These are phyloP conservation scores for Procavia capensis DNA, from an alignment of 2,113 vertebrate genomes.

Conservation along the genomic window DNA sequence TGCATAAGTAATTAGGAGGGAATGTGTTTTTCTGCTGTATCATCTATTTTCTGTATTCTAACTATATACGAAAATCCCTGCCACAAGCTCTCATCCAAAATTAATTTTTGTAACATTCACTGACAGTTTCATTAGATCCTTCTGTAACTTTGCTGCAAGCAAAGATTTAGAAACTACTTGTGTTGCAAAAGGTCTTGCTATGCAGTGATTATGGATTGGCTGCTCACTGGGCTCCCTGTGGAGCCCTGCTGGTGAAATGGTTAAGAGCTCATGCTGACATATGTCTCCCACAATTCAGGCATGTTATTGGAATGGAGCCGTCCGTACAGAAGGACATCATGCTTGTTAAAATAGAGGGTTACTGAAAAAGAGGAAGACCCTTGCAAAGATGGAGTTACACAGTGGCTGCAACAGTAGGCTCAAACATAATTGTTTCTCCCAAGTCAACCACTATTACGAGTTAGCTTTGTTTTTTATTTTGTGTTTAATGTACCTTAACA, in stretches of 20 bases:
- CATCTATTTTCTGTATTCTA: constrained; percentile 13
- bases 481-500: not conserved
- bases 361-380: no score
- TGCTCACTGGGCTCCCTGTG: no score
- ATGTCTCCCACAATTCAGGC: no score
- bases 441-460: not conserved
- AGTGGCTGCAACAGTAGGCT: no score
- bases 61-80: not conserved
- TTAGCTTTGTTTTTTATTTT: constrained; percentile 37
- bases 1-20: constrained; percentile 1
- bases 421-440: not conserved
- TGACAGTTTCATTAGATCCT: constrained; percentile 51
- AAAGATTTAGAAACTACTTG: constrained; percentile 40
- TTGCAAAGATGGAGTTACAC: no score
- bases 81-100: not conserved
- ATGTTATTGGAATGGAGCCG: no score
- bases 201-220: not conserved
- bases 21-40: not conserved
- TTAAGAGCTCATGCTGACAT: no score
- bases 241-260: no score
- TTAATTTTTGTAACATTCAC: constrained; percentile 56
- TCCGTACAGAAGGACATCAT: no score
- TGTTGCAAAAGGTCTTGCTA: constrained; percentile 29
- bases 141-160: constrained; percentile 42
- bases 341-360: no score